Conservation (phyloP, 2,797 vertebrate genomes). For the Heteromormyrus szaboi region DNA sequence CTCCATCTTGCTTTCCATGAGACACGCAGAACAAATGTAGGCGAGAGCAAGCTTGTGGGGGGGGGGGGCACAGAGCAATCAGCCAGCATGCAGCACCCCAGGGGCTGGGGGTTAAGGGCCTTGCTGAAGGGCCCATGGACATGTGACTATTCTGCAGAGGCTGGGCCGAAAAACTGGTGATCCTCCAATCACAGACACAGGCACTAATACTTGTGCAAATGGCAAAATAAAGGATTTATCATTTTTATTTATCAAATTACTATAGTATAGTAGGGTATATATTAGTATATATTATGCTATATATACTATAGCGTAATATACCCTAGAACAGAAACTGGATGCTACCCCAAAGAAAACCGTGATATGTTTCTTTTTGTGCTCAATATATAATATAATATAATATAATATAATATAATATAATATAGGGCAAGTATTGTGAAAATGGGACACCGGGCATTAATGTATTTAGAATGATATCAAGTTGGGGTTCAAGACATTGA, state of each 20-base stretch:
- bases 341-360: neutral
- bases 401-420: too few species aligned
- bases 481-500: neutral
- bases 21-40: neutral
- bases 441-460: neutral
- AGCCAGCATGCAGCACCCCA: neutral
- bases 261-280: neutral
- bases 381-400: neutral
- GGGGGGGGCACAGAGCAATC: neutral
- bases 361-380: neutral
- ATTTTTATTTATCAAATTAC: neutral
- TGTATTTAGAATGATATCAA: neutral
- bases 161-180: neutral
- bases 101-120: neutral
- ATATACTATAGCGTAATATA: neutral
- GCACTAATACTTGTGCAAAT: neutral
- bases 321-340: neutral
- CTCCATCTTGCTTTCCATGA: neutral
- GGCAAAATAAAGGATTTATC: neutral
- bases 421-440: neutral
- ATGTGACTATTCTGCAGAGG: neutral
- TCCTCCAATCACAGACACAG: neutral
- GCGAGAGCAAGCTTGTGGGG: neutral
- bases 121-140: neutral
- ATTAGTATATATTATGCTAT: too few species aligned